Conservation (phyloP, 2,888 invertebrate genomes). For the Nysson spinosus region DNA sequence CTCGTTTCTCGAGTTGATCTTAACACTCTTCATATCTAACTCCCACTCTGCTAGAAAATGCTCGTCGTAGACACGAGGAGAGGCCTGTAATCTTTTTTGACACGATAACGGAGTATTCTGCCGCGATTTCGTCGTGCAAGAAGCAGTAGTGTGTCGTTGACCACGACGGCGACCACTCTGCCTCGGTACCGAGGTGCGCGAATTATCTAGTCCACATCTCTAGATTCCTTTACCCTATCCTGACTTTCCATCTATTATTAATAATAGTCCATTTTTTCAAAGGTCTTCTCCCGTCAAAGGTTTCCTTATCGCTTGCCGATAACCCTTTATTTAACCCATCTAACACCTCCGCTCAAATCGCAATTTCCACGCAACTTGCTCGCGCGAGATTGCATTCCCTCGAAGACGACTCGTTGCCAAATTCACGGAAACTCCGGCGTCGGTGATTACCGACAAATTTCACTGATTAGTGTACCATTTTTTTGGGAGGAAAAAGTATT, state of each 20-base stretch:
- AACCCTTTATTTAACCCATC: too few relatives aligned
- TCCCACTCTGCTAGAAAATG: neutral
- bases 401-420: too few relatives aligned
- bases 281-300: too few relatives aligned
- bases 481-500: neutral
- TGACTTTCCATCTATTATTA: neutral
- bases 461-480: too few relatives aligned
- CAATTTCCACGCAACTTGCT: too few relatives aligned
- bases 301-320: too few relatives aligned
- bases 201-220: neutral
- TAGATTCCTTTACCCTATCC: neutral
- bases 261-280: neutral
- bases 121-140: constrained; percentile 25
- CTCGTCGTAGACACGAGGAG: constrained; percentile 19
- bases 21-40: too few relatives aligned
- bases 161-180: constrained; percentile 44
- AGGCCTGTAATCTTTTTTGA: constrained; percentile 44
- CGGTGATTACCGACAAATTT: too few relatives aligned
- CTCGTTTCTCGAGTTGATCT: too few relatives aligned
- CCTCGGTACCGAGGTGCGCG: constrained; percentile 32
- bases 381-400: too few relatives aligned
- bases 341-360: too few relatives aligned
- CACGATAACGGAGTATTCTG: constrained; percentile 54
- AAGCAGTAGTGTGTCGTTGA: constrained; percentile 56
- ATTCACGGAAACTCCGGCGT: too few relatives aligned